A percentile compares a stretch with the other conserved stretches of the same genome.
These are phyloP conservation scores for Gobius niger DNA, from an alignment of 2,113 vertebrate species.

Conservation along the genomic window DNA sequence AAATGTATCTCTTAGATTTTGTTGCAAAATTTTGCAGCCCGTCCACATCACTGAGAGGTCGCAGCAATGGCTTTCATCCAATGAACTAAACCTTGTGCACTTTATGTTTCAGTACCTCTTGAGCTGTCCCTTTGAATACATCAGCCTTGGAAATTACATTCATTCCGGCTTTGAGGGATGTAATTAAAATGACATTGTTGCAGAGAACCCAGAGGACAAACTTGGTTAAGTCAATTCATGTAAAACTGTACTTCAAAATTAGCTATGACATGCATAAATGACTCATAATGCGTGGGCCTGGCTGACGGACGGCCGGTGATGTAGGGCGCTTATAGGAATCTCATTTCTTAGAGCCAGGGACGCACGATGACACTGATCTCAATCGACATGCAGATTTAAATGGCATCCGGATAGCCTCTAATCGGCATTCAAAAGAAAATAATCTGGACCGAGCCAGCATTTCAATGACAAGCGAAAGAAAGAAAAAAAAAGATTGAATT, in stretches of 20 bases:
- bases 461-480: slow-evolving; percentile 18
- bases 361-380: slow-evolving; percentile 42
- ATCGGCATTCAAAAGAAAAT: slow-evolving; percentile 51
- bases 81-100: neutral
- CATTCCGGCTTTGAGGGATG: slow-evolving; percentile 2
- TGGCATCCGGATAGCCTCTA: slow-evolving; percentile 37
- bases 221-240: slow-evolving; percentile 34
- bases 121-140: slow-evolving; percentile 16
- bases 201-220: slow-evolving; percentile 43
- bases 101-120: slow-evolving; percentile 8
- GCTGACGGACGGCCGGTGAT: slow-evolving; percentile 29
- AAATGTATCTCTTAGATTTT: too few relatives aligned
- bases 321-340: slow-evolving; percentile 45
- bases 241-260: slow-evolving; percentile 35
- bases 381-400: slow-evolving; percentile 46
- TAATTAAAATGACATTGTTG: slow-evolving; percentile 47
- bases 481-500: neutral
- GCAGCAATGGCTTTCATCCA: neutral
- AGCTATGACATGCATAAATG: slow-evolving; percentile 45
- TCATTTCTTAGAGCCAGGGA: slow-evolving; percentile 37
- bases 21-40: too few relatives aligned
- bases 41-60: slow-evolving; percentile 3
- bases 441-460: slow-evolving; percentile 30
- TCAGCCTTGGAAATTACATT: slow-evolving; percentile 11
- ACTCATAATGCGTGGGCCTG: slow-evolving; percentile 27